Evolutionary conservation across 1,140 invertebrate species (phyloP).

Genomic region (Cepaea nemoralis): DNA sequence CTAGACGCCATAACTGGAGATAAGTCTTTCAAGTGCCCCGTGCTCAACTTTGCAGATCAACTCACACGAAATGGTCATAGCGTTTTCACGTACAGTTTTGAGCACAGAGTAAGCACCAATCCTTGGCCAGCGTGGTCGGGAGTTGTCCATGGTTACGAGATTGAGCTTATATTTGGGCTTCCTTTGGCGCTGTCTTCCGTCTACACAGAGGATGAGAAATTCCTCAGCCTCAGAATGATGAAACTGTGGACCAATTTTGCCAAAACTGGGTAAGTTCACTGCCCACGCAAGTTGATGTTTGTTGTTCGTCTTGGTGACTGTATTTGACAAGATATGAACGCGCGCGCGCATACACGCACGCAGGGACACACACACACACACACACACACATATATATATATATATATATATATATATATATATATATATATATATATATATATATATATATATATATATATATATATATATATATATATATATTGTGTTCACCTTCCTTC

Average conservation of each 20-base stretch:
- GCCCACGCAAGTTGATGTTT: background rate
- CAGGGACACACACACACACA: no score
- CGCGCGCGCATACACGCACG: no score
- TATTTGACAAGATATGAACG: no score
- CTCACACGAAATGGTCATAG: constrained; percentile 76
- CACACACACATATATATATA: constrained; percentile 20
- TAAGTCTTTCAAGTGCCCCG: constrained; percentile 58
- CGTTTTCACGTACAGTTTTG: constrained; percentile 57
- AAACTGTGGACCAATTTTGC: constrained; percentile 94
- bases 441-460: constrained; percentile 6
- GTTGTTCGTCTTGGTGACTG: no score
- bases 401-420: background rate
- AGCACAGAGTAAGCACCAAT: constrained; percentile 73
- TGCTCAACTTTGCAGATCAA: constrained; percentile 46
- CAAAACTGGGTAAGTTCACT: constrained; percentile 85
- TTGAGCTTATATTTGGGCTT: constrained; percentile 90
- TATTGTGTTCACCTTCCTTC: no score
- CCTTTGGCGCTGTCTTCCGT: constrained; percentile 83
- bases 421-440: background rate
- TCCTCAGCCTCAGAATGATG: constrained; percentile 89
- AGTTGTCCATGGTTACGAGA: constrained; percentile 94
- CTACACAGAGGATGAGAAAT: constrained; percentile 89
- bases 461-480: constrained; percentile 19
- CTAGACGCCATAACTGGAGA: constrained; percentile 50
- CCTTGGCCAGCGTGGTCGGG: constrained; percentile 96